Evolutionary conservation across 2,113 vertebrate species (phyloP).

Genomic region (Grallaria varia): DNA sequence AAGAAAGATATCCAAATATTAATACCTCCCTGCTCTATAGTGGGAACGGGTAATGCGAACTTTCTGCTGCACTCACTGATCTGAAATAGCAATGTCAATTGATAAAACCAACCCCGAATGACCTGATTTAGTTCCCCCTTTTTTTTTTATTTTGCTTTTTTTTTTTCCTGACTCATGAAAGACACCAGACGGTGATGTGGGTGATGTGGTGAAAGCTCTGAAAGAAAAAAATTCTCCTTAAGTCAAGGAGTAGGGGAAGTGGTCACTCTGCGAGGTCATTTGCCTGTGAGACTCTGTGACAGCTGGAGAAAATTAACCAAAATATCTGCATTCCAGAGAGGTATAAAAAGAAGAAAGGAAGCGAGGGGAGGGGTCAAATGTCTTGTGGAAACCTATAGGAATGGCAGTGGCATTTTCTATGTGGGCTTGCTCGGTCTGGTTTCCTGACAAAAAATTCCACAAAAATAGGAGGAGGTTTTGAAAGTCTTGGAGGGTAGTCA

Average conservation of each 20-base stretch:
- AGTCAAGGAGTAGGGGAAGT: slow-evolving; percentile 60
- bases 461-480: slow-evolving; percentile 34
- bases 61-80: background rate
- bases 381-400: slow-evolving; percentile 62
- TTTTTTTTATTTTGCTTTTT: background rate
- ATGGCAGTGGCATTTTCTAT: slow-evolving; percentile 34
- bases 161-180: slow-evolving; percentile 45
- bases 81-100: background rate
- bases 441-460: slow-evolving; percentile 53
- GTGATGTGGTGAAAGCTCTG: slow-evolving; percentile 64
- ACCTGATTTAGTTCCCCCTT: background rate
- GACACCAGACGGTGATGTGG: slow-evolving; percentile 41
- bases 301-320: slow-evolving; percentile 72
- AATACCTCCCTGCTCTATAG: background rate
- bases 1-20: background rate
- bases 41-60: background rate
- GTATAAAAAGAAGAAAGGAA: slow-evolving; percentile 55
- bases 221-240: slow-evolving; percentile 33
- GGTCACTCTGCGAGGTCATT: slow-evolving; percentile 66
- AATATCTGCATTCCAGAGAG: slow-evolving; percentile 75
- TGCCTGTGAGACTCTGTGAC: slow-evolving; percentile 62
- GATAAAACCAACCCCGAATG: background rate
- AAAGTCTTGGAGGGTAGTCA: slow-evolving; percentile 7
- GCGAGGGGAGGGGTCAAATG: slow-evolving; percentile 49
- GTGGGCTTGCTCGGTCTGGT: slow-evolving; percentile 26